These are phyloP conservation scores for Graphium colonna DNA, from an alignment of 2,888 invertebrate species.

Conservation along the genomic window DNA sequence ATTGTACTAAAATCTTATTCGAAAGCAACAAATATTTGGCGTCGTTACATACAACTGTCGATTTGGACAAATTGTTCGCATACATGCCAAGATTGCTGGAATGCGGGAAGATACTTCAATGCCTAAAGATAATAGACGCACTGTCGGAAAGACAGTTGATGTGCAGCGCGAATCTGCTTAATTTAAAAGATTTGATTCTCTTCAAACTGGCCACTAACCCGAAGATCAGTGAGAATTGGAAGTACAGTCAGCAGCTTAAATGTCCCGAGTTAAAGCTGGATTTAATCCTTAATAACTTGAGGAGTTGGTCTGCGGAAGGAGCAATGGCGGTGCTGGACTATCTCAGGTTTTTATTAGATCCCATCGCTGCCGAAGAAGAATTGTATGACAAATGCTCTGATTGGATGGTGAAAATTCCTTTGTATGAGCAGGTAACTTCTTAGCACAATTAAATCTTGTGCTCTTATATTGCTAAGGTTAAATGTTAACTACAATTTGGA, in stretches of 20 bases:
- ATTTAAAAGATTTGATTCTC: constrained; percentile 80
- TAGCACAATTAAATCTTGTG: too few species aligned
- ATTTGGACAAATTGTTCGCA: constrained; percentile 70
- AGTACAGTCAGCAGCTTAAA: constrained; percentile 74
- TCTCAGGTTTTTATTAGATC: constrained; percentile 63
- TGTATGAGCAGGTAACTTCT: constrained; percentile 83
- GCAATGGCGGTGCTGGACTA: constrained; percentile 74
- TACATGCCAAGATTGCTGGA: constrained; percentile 70
- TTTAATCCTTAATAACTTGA: constrained; percentile 75
- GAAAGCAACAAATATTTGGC: constrained; percentile 80
- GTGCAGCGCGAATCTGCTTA: constrained; percentile 73
- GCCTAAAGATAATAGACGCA: constrained; percentile 76
- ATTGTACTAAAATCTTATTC: constrained; percentile 74
- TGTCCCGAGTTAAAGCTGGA: constrained; percentile 72
- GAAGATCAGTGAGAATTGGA: constrained; percentile 67
- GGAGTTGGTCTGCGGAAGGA: constrained; percentile 78
- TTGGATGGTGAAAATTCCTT: constrained; percentile 81
- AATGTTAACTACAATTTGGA: too few species aligned
- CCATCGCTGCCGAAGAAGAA: constrained; percentile 63
- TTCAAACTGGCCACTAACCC: constrained; percentile 78
- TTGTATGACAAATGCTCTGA: constrained; percentile 68
- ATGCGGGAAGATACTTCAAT: constrained; percentile 67
- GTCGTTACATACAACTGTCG: constrained; percentile 79
- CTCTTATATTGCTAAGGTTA: too few species aligned
- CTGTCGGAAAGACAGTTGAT: constrained; percentile 78